Conservation (phyloP, 2,797 vertebrate genomes). For the Rousettus madagascariensis region DNA sequence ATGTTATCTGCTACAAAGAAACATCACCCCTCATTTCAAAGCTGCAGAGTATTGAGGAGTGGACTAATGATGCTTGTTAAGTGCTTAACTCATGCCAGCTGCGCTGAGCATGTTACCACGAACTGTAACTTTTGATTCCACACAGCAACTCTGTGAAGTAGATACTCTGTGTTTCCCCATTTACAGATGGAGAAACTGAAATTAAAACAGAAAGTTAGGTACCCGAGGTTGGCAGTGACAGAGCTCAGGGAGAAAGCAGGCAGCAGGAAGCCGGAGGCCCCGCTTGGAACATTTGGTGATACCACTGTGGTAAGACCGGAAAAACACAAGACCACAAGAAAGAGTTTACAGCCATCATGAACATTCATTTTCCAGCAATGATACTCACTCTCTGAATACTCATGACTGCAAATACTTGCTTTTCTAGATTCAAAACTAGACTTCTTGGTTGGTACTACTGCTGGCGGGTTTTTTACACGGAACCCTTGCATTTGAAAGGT, state of each 20-base stretch:
- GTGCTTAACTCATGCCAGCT: background rate
- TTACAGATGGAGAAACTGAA: background rate
- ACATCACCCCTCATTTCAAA: background rate
- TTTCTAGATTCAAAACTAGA: background rate
- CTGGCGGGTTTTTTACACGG: background rate
- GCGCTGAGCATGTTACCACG: background rate
- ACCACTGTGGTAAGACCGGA: background rate
- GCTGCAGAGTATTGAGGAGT: background rate
- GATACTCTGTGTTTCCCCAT: background rate
- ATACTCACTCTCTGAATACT: background rate
- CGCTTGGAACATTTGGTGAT: background rate
- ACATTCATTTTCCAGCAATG: background rate
- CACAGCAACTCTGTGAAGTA: background rate
- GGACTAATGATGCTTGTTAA: background rate
- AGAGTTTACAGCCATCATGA: accelerated
- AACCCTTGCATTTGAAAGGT: background rate
- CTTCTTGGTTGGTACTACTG: background rate
- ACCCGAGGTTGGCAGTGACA: background rate
- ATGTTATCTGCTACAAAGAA: background rate
- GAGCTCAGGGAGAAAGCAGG: background rate
- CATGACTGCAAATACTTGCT: background rate
- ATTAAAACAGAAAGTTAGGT: background rate
- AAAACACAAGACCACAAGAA: background rate
- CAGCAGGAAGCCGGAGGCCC: background rate
- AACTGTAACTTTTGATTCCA: background rate